Base-by-base conservation (phyloP, 2,797 vertebrate genomes). In the Alfaro cultratus region DNA sequence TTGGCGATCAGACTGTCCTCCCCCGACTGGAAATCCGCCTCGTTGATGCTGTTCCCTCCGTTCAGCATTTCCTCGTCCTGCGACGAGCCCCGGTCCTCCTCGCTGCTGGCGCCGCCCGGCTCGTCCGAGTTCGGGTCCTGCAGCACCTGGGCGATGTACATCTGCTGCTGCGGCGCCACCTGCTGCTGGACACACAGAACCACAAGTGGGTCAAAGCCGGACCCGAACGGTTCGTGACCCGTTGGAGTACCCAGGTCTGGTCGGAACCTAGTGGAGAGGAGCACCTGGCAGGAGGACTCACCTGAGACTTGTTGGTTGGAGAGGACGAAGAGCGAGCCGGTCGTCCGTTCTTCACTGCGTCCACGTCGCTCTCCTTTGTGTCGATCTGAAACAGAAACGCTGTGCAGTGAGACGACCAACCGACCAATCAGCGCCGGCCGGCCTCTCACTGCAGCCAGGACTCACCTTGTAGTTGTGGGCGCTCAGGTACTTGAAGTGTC, bases 1-100 rank as follows among this genome's bases (percentile, higher is more conserved):
- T 99, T 99, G 92, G 98, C 98, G 92, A 99, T 98, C 93, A 99
- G 98, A 95, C 98, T 98, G 96, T 99, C 98, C 95, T 99, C 98
- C 80, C 97, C 98, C 1, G 98, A 99, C 95, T 99, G 98, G 96
- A 99, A 99, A 94, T 99, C 98, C 26, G 97, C 98, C 92, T 99
- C 98, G 0, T 97, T 99, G 87, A 98, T 96, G 94, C 96, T 96
- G 73, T 95, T 97, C 0, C 97, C 97, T 1, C 93, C 94, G 16
- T 95, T 96, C 90, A 99, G 96, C 94, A 98, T 92, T 85, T 97
- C 96, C 89, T 98, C 98, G 0, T 99, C 98, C 93, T 98, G 97
- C 26, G 96, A 94, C 0, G 97, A 98, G 0, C 96, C 97, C 0
- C 95, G 90, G 84, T 97, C 96, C 0, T 97, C 97, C 0, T 96